phyloP scores from a whole-genome alignment of 1,140 invertebrate genomes.

The Prorops nasuta region DNA sequence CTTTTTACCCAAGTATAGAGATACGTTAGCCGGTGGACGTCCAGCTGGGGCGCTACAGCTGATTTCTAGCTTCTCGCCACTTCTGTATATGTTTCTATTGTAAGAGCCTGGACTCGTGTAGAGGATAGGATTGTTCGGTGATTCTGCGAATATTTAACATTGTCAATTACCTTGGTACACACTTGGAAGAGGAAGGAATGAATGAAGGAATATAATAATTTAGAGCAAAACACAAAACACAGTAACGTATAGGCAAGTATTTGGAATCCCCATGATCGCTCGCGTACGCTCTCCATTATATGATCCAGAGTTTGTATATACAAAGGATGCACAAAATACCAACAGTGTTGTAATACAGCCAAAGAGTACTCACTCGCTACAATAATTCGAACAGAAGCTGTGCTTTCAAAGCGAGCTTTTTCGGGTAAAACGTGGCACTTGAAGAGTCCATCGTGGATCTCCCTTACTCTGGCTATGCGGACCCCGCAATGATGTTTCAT shows the following conservation, averaged over 20 bases:
- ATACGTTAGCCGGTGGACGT: slow-evolving; percentile 70
- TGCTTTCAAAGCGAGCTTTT: slow-evolving; percentile 38
- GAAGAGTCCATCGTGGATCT: slow-evolving; percentile 67
- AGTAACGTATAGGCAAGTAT: too few species aligned
- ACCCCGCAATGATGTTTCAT: slow-evolving; percentile 69
- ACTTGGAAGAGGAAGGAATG: too few species aligned
- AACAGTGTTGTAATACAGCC: too few species aligned
- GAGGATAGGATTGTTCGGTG: slow-evolving; percentile 62
- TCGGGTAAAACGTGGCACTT: slow-evolving; percentile 62
- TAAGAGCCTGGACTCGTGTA: slow-evolving; percentile 53
- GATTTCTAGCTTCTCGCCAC: slow-evolving; percentile 63
- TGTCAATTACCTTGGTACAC: too few species aligned
- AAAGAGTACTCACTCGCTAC: slow-evolving; percentile 68
- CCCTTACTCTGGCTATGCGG: slow-evolving; percentile 61
- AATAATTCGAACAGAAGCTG: slow-evolving; percentile 62
- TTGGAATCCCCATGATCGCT: too few species aligned
- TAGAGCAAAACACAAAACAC: too few species aligned
- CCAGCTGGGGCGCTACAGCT: slow-evolving; percentile 67
- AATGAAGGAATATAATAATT: too few species aligned
- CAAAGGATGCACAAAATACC: too few species aligned
- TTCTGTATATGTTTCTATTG: slow-evolving; percentile 53
- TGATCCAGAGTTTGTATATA: too few species aligned
- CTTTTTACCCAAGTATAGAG: slow-evolving; percentile 64
- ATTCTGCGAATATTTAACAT: slow-evolving; percentile 50
- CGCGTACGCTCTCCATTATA: too few species aligned